Conservation (phyloP, 1,140 invertebrate genomes). For the Drusus annulatus region DNA sequence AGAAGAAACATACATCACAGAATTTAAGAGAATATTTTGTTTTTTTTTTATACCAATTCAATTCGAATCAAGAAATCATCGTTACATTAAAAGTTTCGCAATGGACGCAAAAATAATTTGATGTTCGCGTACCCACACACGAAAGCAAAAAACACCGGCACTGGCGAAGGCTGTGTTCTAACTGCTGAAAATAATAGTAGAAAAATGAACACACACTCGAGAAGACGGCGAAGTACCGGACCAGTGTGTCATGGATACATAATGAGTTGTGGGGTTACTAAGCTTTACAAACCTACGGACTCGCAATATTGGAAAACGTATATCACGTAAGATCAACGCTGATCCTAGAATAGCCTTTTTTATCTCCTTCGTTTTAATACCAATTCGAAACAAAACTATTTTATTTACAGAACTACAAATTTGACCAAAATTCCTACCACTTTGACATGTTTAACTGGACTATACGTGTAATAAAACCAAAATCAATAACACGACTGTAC, state of each 20-base stretch:
- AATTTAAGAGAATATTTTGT: too few species aligned
- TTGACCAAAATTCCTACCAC: too few species aligned
- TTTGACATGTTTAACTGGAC: too few species aligned
- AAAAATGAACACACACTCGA: constrained; percentile 30
- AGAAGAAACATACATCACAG: too few species aligned
- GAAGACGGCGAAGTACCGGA: constrained; percentile 31
- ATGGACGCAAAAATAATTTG: neutral
- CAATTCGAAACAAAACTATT: too few species aligned
- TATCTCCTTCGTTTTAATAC: too few species aligned
- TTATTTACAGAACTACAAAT: too few species aligned
- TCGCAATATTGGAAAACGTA: neutral
- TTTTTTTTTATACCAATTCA: too few species aligned
- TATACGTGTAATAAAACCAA: too few species aligned
- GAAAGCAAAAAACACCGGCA: constrained; percentile 26
- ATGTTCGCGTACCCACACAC: constrained; percentile 9
- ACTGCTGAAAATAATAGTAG: constrained; percentile 5
- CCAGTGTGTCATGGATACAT: constrained; percentile 23
- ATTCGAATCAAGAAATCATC: too few species aligned
- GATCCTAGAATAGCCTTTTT: neutral
- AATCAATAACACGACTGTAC: too few species aligned
- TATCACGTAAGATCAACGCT: neutral
- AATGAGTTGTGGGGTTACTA: constrained; percentile 4
- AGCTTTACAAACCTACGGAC: constrained; percentile 11
- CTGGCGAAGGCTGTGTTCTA: constrained; percentile 20
- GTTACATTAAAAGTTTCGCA: too few species aligned